A percentile compares a stretch with the other conserved stretches of the same genome.
These are phyloP conservation scores for Hydrolagus affinis DNA, from an alignment of 2,113 vertebrate species.

Conservation along the genomic window DNA sequence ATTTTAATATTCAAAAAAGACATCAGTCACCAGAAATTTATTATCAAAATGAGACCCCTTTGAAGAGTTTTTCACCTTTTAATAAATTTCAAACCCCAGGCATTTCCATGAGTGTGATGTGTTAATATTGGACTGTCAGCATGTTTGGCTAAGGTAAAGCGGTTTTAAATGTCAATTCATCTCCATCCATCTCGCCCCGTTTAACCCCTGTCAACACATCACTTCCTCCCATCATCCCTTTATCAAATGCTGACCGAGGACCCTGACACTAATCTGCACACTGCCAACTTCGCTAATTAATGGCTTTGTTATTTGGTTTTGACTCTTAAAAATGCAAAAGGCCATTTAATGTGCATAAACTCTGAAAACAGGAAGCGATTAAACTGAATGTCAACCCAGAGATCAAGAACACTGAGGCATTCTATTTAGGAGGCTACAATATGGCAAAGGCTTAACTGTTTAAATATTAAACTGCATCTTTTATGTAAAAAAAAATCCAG, in stretches of 20 bases:
- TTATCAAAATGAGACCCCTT: slow-evolving; percentile 29
- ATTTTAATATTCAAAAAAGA: slow-evolving; percentile 31
- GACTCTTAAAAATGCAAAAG: slow-evolving; percentile 42
- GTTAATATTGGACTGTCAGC: slow-evolving; percentile 32
- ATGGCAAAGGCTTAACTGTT: neutral
- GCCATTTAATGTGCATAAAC: slow-evolving; percentile 19
- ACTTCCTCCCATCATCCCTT: slow-evolving; percentile 50
- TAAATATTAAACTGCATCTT: neutral
- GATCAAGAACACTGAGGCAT: slow-evolving; percentile 4
- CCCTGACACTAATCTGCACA: slow-evolving; percentile 51
- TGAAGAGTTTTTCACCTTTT: slow-evolving; percentile 31
- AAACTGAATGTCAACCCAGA: slow-evolving; percentile 17
- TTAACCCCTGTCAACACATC: slow-evolving; percentile 59
- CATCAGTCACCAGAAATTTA: slow-evolving; percentile 28
- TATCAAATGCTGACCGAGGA: slow-evolving; percentile 55
- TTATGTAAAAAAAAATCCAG: neutral
- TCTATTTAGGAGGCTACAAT: neutral
- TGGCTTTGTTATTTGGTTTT: slow-evolving; percentile 46
- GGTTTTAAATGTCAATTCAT: slow-evolving; percentile 50
- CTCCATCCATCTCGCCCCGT: slow-evolving; percentile 56
- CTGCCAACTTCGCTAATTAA: slow-evolving; percentile 54
- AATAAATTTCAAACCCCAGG: slow-evolving; percentile 27
- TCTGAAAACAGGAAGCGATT: slow-evolving; percentile 30
- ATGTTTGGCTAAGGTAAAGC: slow-evolving; percentile 12
- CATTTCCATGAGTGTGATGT: slow-evolving; percentile 21